phyloP scores from a whole-genome alignment of 2,888 invertebrate species.

The Ametastegia equiseti region DNA sequence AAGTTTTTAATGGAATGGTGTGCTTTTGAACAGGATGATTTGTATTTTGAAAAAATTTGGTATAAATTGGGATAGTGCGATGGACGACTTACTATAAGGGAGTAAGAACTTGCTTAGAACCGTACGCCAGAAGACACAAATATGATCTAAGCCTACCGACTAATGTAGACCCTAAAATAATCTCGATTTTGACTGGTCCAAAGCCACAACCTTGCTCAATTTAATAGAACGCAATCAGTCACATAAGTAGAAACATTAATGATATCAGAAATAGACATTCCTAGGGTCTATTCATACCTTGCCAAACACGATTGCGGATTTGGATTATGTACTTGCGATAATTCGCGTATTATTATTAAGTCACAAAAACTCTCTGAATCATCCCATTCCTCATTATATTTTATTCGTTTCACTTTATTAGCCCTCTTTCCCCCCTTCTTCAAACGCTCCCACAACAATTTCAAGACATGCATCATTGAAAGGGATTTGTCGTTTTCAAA shows the following conservation, averaged over 20 bases:
- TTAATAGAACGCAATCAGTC: constrained; percentile 46
- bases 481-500: background rate
- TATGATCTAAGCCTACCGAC: constrained; percentile 37
- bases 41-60: background rate
- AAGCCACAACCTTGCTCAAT: constrained; percentile 42
- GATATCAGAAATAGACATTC: constrained; percentile 47
- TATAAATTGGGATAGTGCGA: background rate
- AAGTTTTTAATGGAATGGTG: background rate
- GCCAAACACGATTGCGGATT: constrained; percentile 42
- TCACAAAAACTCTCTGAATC: constrained; percentile 6
- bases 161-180: constrained; percentile 42
- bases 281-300: constrained; percentile 46
- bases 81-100: constrained; percentile 1
- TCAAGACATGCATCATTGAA: background rate
- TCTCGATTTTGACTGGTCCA: constrained; percentile 44
- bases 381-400: background rate
- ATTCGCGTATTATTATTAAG: constrained; percentile 3
- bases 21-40: background rate
- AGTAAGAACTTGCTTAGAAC: constrained; percentile 8
- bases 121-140: constrained; percentile 36
- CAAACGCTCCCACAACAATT: background rate
- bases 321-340: constrained; percentile 41
- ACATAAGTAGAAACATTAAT: constrained; percentile 45
- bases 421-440: background rate
- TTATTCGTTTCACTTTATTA: background rate